Conservation (phyloP, 2,888 invertebrate species). For the Argyra leucocephala region DNA sequence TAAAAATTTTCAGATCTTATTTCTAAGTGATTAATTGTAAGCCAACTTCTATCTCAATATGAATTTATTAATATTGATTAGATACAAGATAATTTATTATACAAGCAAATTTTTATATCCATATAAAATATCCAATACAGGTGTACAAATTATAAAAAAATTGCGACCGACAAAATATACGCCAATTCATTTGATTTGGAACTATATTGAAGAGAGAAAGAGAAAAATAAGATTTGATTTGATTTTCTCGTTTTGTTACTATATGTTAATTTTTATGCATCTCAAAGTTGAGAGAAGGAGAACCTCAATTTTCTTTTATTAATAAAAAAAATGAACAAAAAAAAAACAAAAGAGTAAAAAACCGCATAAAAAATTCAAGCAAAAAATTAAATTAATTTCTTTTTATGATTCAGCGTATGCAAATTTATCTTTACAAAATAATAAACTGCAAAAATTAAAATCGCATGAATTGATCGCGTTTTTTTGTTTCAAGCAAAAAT, state of each 20-base stretch:
- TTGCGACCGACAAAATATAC: background rate
- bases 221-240: background rate
- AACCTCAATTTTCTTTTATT: no score
- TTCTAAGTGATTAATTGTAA: no score
- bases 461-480: background rate
- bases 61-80: no score
- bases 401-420: background rate
- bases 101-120: no score
- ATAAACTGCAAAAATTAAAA: background rate
- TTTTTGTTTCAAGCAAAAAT: background rate
- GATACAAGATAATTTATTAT: no score
- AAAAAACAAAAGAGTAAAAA: background rate
- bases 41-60: no score
- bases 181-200: no score
- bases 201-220: no score
- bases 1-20: no score
- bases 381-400: background rate
- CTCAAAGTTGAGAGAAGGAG: no score
- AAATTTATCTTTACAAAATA: background rate
- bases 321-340: no score
- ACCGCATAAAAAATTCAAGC: background rate
- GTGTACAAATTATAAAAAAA: background rate
- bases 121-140: background rate
- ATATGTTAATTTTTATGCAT: no score
- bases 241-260: background rate